Evolutionary conservation across 2,113 vertebrate genomes (phyloP), one percentile per base, ranked within the genome.

Genomic region (Actinemys pallida): DNA sequence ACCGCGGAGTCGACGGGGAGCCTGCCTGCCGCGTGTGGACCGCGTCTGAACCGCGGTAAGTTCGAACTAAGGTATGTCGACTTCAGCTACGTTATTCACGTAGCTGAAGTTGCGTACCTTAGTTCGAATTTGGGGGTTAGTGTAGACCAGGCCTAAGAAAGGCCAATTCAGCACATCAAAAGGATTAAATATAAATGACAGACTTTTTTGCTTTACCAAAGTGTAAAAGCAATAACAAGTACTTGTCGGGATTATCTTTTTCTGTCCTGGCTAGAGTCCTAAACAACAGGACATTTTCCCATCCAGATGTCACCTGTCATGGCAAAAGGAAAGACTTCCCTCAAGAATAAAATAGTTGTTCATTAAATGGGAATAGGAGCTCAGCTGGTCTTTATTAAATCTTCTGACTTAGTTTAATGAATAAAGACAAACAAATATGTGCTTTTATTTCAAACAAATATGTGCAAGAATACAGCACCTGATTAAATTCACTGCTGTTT

Each of bases 131-230:
- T 39, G 39, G 39, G 39, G 39, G 39, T 39, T 39, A 39, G 39
- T 39, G 39, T 39, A 39, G 39, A 39, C 39, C 39, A 39, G 39
- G 39, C 39, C 39, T 39, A 39, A 65, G 81, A 86, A 92, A 90
- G 94, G 93, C 79, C 94, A 96, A 96, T 96, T 94, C 31, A 95
- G 20, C 25, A 90, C n/a, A 65, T n/a, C 11, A 93, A 79, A 94
- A 92, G 17, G 47, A 92, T 65, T 87, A 4, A 29, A 45, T 50
- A 65, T 81, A 83, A 92, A 11, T 27, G 50, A 86, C 6, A 90
- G 80, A 59, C 12, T 47, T 81, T 31, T n/a, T 50, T 31, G 52
- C 62, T 78, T n/a, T 62, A 81, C 42, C 45, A 90, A 87, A 94
- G 76, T 45, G 10, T n/a, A 81, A 96, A 97, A 94, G 89, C 81